phyloP scores from a whole-genome alignment of 1,140 invertebrate species.

The Aphidius ervi region DNA sequence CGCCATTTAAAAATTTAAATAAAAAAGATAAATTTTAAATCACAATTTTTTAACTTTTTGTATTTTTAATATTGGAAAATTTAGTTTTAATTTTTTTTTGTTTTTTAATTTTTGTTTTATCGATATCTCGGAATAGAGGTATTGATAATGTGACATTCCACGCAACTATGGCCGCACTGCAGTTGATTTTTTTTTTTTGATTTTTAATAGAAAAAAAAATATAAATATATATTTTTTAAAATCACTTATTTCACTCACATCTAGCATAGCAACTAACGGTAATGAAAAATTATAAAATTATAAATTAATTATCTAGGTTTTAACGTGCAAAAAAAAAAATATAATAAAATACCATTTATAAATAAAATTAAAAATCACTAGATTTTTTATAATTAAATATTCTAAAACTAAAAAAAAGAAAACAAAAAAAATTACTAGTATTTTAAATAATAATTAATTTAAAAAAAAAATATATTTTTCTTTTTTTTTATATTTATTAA shows the following conservation, averaged over 20 bases:
- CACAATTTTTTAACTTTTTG: too few species aligned
- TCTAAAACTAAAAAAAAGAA: not conserved
- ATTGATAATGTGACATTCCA: slow-evolving; percentile 1
- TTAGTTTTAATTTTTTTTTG: not conserved
- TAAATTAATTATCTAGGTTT: too few species aligned
- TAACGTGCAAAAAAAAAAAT: slow-evolving; percentile 1
- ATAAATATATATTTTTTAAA: not conserved
- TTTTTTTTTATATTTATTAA: too few species aligned
- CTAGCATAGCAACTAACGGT: too few species aligned
- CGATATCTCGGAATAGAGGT: not conserved
- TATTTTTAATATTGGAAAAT: not conserved
- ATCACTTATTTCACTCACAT: too few species aligned
- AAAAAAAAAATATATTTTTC: not conserved
- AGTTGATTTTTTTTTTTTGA: not conserved
- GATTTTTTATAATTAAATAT: not conserved
- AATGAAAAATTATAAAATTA: too few species aligned
- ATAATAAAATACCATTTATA: not conserved
- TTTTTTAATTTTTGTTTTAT: not conserved
- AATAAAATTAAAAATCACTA: not conserved
- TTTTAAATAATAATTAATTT: not conserved
- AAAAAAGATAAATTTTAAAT: too few species aligned
- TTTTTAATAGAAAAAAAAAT: not conserved
- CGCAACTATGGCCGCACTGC: slow-evolving; percentile 14
- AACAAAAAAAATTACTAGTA: not conserved
- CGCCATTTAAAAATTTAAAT: too few species aligned